phyloP scores from a whole-genome alignment of 2,888 invertebrate species.

The Drosophila demipolita region DNA sequence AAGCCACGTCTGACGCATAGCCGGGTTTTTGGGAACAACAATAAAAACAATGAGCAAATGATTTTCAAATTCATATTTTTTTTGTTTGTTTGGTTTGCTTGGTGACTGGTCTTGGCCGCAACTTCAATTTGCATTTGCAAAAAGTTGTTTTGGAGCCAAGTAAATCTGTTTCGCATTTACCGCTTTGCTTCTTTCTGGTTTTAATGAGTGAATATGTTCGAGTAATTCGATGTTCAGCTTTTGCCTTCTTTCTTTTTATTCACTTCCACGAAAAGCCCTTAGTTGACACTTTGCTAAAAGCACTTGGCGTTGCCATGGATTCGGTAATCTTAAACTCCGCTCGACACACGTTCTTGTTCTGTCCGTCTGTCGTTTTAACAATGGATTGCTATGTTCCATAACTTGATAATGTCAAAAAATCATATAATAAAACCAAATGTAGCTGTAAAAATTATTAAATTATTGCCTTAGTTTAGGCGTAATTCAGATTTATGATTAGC shows the following conservation, averaged over 20 bases:
- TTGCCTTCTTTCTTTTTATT: slow-evolving; percentile 10
- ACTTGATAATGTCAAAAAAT: slow-evolving; percentile 5
- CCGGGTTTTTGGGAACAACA: slow-evolving; percentile 42
- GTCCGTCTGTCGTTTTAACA: slow-evolving; percentile 29
- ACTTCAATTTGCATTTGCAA: slow-evolving; percentile 33
- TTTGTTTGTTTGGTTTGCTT: not conserved
- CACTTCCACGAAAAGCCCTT: slow-evolving; percentile 53
- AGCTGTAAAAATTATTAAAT: slow-evolving; percentile 6
- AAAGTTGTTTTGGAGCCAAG: slow-evolving; percentile 49
- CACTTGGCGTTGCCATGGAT: slow-evolving; percentile 32
- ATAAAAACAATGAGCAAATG: slow-evolving; percentile 35
- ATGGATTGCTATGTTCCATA: slow-evolving; percentile 34
- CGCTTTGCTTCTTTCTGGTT: slow-evolving; percentile 8
- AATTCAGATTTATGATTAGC: slow-evolving; percentile 22
- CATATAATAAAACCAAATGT: not conserved
- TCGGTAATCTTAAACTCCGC: slow-evolving; percentile 52
- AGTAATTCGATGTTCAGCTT: slow-evolving; percentile 15
- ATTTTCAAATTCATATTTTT: slow-evolving; percentile 32
- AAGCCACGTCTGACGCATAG: slow-evolving; percentile 51
- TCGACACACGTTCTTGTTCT: slow-evolving; percentile 41
- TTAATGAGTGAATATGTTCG: slow-evolving; percentile 19
- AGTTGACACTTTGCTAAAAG: slow-evolving; percentile 60
- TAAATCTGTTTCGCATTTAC: slow-evolving; percentile 43
- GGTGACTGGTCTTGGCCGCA: slow-evolving; percentile 40
- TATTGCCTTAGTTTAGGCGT: slow-evolving; percentile 12